Conservation (phyloP, 1,140 invertebrate species). For the Yoshiicerus persimilis region DNA sequence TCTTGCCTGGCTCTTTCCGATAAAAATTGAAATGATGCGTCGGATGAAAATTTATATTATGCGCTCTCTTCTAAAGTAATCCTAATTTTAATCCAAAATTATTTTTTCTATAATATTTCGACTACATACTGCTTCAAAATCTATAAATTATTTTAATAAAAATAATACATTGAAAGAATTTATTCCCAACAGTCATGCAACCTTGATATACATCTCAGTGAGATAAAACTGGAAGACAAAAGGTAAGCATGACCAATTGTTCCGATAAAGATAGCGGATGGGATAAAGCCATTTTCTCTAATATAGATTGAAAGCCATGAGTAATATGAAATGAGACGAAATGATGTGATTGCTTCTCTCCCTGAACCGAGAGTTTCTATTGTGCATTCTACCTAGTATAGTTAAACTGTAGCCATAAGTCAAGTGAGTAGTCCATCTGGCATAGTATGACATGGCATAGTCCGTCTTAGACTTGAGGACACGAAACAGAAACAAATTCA, state of each 20-base stretch:
- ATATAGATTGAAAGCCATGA: neutral
- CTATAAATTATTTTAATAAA: too few species aligned
- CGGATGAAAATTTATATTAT: neutral
- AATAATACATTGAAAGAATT: too few species aligned
- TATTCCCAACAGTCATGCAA: too few species aligned
- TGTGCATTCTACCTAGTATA: neutral
- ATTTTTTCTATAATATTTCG: too few species aligned
- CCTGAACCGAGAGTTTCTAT: neutral
- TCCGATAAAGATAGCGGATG: neutral
- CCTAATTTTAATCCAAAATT: too few species aligned
- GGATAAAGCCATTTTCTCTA: neutral
- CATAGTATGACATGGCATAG: neutral
- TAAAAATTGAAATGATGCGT: neutral
- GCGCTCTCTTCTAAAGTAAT: neutral
- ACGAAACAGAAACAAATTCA: neutral
- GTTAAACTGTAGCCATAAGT: neutral
- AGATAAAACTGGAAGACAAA: neutral
- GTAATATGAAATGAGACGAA: conserved; percentile 7
- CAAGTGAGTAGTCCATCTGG: neutral
- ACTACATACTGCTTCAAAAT: too few species aligned
- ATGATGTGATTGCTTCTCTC: neutral
- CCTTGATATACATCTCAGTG: neutral
- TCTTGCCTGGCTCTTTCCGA: neutral
- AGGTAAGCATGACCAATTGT: neutral
- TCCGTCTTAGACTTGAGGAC: neutral